A percentile compares a stretch with the other conserved stretches of the same genome.
These are phyloP conservation scores for Trachelipus rathkii DNA, from an alignment of 1,140 invertebrate genomes.

Conservation along the genomic window DNA sequence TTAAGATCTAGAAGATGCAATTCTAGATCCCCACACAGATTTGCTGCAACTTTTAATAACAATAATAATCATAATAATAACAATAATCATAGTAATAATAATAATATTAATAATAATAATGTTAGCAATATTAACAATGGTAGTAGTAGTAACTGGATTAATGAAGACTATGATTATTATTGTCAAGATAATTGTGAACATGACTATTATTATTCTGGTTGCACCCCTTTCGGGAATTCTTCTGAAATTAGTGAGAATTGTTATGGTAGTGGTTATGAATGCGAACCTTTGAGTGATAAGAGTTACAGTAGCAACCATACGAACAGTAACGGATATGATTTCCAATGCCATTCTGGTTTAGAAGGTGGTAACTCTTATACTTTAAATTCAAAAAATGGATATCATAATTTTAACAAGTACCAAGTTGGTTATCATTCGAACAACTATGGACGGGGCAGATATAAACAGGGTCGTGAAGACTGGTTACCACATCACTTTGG, in stretches of 20 bases:
- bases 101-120: too few relatives aligned
- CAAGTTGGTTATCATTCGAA: not conserved
- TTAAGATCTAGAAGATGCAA: not conserved
- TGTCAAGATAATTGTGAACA: not conserved
- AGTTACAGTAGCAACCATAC: not conserved
- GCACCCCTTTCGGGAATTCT: not conserved
- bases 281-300: not conserved
- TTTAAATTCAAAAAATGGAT: not conserved
- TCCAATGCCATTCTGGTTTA: not conserved
- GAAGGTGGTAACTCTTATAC: not conserved
- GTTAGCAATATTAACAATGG: not conserved
- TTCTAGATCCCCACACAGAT: not conserved
- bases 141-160: not conserved
- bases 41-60: too few relatives aligned
- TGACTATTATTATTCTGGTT: not conserved
- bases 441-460: not conserved
- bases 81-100: too few relatives aligned
- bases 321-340: not conserved
- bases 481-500: not conserved
- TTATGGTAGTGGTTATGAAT: not conserved
- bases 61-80: too few relatives aligned
- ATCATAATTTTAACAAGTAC: not conserved
- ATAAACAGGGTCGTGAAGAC: not conserved
- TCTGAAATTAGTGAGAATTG: not conserved
- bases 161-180: not conserved